Evolutionary conservation across 2,113 vertebrate species (phyloP), one percentile per base, ranked within the genome.

Genomic region (Aegithalos caudatus): DNA sequence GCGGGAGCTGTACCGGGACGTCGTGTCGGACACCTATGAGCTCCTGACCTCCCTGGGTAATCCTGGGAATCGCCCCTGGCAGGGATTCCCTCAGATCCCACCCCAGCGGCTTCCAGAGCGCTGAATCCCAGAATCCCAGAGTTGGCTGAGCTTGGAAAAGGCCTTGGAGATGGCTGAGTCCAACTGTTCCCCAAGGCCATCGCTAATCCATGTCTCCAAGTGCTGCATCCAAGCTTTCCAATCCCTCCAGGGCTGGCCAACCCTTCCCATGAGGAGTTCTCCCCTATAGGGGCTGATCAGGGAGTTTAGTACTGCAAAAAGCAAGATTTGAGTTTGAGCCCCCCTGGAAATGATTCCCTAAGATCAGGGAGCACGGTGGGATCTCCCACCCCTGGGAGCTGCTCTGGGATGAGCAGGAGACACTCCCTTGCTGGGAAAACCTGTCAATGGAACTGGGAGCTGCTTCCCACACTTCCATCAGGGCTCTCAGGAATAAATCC

Each of bases 41-140:
- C 79, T 90, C 29, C 62, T 90, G 14, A 42, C 40, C 57, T 90
- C 87, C 10, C 62, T 90, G 71, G 87, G 87, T 90, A 90, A 90
- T 54, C n/a, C 54, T 7, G 38, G 25, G 11, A 28, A 23, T 24
- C 1, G 0, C 31, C 17, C 35, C 0, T 2, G 72, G 12, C 12
- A 3, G 27, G 19, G 9, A 2, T 38, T 47, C 47, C 61, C 62
- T 76, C 9, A 4, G 7, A 33, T 62, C 31, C 40, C 21, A 23
- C 35, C 79, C 35, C 62, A 14, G 53, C 1, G 1, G 6, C 20
- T 81, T 14, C 78, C 60, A 12, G 61, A 53, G 38, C 1, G 1
- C 60, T 12, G 37, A 51, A 66, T 66, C 33, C 51, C 45, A 6
- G 4, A 58, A 37, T 66, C 44, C 60, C 51, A 13, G 24, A 47